Evolutionary conservation across 2,888 invertebrate species (phyloP), one percentile per base, ranked within the genome.

Genomic region (Cryptus armator): DNA sequence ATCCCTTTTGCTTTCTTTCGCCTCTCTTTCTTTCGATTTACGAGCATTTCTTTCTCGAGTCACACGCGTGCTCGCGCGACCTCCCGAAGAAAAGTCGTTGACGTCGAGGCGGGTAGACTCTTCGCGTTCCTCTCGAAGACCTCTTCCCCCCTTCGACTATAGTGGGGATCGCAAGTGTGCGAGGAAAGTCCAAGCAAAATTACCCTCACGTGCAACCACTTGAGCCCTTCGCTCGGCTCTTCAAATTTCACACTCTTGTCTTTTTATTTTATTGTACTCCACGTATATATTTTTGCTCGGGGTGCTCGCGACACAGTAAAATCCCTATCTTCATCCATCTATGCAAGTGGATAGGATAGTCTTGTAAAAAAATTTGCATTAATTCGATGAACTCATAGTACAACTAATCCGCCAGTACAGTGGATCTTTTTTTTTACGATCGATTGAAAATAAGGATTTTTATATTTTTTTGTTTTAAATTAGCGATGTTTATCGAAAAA

Each of bases 151-250:
- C 48, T 3, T 48, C 48, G 10, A 1, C 6, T 16, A 53, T 53
- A 29, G 59, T 14, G 14, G 59, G 14, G 59, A 7, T 62, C 81
- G 74, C 77, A 77, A 81, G 81, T 66, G 78, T 85, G 74, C 84
- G 82, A 85, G 82, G 53, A 85, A 85, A 85, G 71, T 82, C 80
- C 66, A 5, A 59, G 85, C 82, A 66, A 82, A 85, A 81, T 85
- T 75, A 76, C 79, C 82, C 85, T 82, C 85, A 85, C 82, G 85
- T 85, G 85, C 85, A 85, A 82, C 82, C 85, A 85, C 85, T 85
- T 80, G 85, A 82, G 79, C 79, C 82, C 85, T 85, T 82, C 74
- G 56, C 32, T 82, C 66, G 77, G 51, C 82, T 79, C 74, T 70
- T 74, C 79, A 79, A 32, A 74, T 74, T 78, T 81, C 84, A 81